Conservation (phyloP, 2,888 invertebrate genomes). For the Trissolcus brochymenae region DNA sequence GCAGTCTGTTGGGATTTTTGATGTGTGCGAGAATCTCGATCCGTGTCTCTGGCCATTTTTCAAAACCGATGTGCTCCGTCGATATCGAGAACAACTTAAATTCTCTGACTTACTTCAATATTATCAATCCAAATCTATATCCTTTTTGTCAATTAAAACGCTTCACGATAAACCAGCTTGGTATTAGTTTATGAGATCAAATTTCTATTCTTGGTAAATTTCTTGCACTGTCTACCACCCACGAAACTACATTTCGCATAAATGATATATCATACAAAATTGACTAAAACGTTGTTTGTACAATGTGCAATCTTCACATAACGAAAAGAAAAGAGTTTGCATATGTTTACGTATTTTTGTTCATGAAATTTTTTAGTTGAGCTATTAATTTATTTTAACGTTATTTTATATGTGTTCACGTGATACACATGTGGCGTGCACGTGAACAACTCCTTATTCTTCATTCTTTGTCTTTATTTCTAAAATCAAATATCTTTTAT, state of each 20-base stretch:
- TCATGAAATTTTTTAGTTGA: too few species aligned
- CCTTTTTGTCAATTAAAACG: slow-evolving; percentile 3
- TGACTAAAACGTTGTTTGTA: slow-evolving; percentile 1
- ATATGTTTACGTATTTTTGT: too few species aligned
- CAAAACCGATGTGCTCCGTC: not conserved
- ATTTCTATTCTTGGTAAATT: slow-evolving; percentile 13
- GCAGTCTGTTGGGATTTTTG: not conserved
- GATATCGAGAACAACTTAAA: slow-evolving; percentile 18
- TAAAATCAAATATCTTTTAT: too few species aligned
- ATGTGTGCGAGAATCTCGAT: not conserved
- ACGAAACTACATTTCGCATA: slow-evolving; percentile 2
- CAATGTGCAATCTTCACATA: too few species aligned
- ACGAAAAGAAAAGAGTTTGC: too few species aligned
- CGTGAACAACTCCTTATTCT: too few species aligned
- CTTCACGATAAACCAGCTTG: slow-evolving; percentile 9
- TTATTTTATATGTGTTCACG: too few species aligned
- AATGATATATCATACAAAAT: slow-evolving; percentile 3
- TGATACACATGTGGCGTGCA: too few species aligned
- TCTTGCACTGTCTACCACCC: slow-evolving; percentile 8
- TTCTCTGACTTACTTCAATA: slow-evolving; percentile 8
- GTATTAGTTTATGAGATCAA: slow-evolving; percentile 8
- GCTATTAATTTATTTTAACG: too few species aligned
- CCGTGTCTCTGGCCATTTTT: slow-evolving; percentile 1
- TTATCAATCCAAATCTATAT: not conserved
- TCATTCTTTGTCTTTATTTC: too few species aligned